Percentiles rank a stretch among this genome's conserved stretches.
These are phyloP conservation scores for Odontothrips loti DNA, from an alignment of 2,888 invertebrate genomes.

Conservation along the genomic window DNA sequence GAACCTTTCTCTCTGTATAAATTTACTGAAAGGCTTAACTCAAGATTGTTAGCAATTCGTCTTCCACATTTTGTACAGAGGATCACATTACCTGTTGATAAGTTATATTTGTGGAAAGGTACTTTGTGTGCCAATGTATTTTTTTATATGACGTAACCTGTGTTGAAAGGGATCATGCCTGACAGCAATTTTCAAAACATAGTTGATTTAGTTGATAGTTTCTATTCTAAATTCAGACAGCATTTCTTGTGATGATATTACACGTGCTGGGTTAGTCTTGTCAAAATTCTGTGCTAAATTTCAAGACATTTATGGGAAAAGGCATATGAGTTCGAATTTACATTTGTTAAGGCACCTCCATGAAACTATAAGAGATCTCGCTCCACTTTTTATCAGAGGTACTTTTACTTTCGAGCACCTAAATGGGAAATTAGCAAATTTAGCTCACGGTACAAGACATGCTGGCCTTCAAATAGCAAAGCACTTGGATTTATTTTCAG, in stretches of 20 bases:
- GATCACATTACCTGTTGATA: background rate
- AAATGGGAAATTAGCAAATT: background rate
- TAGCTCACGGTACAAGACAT: background rate
- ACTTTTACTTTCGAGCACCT: background rate
- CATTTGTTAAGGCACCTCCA: background rate
- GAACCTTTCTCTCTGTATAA: background rate
- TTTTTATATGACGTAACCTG: background rate
- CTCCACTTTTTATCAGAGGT: background rate
- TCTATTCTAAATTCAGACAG: background rate
- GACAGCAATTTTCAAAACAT: background rate
- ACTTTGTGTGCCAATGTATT: background rate
- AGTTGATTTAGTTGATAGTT: background rate
- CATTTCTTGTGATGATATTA: background rate
- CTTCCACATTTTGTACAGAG: background rate
- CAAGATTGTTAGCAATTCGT: background rate
- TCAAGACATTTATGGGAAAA: background rate
- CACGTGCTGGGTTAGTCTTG: background rate
- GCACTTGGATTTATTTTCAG: background rate
- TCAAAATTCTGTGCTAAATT: background rate
- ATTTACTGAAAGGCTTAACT: background rate
- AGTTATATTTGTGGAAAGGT: background rate
- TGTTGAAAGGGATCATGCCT: background rate
- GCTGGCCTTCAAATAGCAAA: background rate
- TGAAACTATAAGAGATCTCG: background rate
- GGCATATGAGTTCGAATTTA: background rate